Percentiles rank a stretch among this genome's conserved stretches.
phyloP scores from a whole-genome alignment of 2,888 invertebrate species.

The Microctonus hyperodae region DNA sequence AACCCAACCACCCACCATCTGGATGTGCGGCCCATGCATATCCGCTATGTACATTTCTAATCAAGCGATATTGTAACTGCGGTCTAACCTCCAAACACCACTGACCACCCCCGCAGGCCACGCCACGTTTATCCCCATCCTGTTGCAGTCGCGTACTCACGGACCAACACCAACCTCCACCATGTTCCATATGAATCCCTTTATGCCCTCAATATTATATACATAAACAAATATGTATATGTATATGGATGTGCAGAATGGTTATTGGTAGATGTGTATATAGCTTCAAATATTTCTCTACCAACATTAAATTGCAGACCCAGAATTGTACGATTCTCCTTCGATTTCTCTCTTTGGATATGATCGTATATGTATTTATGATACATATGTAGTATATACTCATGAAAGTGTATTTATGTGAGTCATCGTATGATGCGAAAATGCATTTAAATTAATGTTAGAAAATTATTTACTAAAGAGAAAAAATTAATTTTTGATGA shows the following conservation, averaged over 20 bases:
- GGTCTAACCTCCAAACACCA: slow-evolving; percentile 64
- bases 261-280: too few species aligned
- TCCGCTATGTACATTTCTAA: slow-evolving; percentile 64
- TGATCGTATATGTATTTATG: neutral
- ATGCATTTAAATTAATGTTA: too few species aligned
- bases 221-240: slow-evolving; percentile 6
- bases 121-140: slow-evolving; percentile 39
- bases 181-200: slow-evolving; percentile 18
- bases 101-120: slow-evolving; percentile 45
- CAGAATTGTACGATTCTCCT: slow-evolving; percentile 12
- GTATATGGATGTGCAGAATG: neutral
- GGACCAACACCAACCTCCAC: slow-evolving; percentile 31
- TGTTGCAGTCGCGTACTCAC: slow-evolving; percentile 30
- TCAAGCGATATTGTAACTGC: slow-evolving; percentile 65
- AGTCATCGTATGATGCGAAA: too few species aligned
- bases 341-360: slow-evolving; percentile 1
- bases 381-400: slow-evolving; percentile 26
- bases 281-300: neutral
- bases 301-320: slow-evolving; percentile 6
- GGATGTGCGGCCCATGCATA: slow-evolving; percentile 59
- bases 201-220: slow-evolving; percentile 13
- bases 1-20: slow-evolving; percentile 49
- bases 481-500: too few species aligned
- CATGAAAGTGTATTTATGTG: too few species aligned
- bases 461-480: too few species aligned